Conservation (phyloP, 2,888 invertebrate species). For the Falcaria lacertinaria region DNA sequence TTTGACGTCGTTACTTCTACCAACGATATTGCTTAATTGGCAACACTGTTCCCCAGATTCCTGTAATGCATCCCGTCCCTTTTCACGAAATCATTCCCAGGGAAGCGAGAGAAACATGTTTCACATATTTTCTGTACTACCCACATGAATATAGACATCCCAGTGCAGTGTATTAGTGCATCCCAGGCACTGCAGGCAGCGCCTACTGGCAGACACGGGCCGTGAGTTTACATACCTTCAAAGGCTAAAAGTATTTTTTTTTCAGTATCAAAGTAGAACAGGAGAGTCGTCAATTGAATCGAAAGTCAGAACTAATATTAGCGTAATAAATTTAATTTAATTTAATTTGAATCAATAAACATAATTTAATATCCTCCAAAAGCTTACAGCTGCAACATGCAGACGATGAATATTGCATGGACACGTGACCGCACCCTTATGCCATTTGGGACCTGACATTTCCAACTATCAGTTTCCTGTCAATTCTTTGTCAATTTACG, state of each 20-base stretch:
- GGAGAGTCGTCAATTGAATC: too few relatives aligned
- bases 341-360: too few relatives aligned
- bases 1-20: too few relatives aligned
- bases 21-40: too few relatives aligned
- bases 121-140: too few relatives aligned
- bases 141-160: constrained; percentile 1
- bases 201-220: not conserved
- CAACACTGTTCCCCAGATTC: too few relatives aligned
- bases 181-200: constrained; percentile 32
- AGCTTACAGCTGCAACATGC: not conserved
- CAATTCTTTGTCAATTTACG: constrained; percentile 3
- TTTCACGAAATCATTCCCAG: too few relatives aligned
- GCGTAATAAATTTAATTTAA: too few relatives aligned
- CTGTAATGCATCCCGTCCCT: too few relatives aligned
- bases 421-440: not conserved
- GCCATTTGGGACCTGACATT: not conserved
- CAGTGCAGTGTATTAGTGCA: constrained; percentile 8
- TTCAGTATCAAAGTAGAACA: too few relatives aligned
- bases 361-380: not conserved
- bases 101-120: too few relatives aligned
- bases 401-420: not conserved
- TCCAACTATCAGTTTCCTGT: constrained; percentile 4
- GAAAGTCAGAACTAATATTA: too few relatives aligned
- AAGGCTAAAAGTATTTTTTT: constrained; percentile 28
- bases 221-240: constrained; percentile 13